A percentile compares a stretch with the other conserved stretches of the same genome.
phyloP scores from a whole-genome alignment of 2,113 vertebrate species.

The Polypterus bichir region DNA sequence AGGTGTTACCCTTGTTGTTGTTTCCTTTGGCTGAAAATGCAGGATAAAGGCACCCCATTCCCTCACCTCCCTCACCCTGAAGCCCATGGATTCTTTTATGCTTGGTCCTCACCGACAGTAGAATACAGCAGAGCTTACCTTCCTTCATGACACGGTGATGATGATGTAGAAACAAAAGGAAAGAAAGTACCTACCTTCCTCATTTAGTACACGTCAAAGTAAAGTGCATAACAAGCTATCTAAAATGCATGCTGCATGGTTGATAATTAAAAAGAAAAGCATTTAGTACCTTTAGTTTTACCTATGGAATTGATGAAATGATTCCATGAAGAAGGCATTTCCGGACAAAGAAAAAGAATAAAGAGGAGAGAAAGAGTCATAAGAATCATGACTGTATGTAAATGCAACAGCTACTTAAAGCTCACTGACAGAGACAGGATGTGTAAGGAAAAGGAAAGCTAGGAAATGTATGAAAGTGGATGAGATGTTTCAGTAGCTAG shows the following conservation, averaged over 20 bases:
- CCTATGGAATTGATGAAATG: constrained; percentile 96
- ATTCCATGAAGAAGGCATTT: constrained; percentile 93
- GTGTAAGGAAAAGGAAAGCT: constrained; percentile 21
- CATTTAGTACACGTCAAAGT: constrained; percentile 23
- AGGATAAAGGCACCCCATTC: constrained; percentile 14
- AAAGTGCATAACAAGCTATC: constrained; percentile 8
- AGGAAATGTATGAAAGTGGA: neutral
- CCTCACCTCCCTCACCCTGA: too few relatives aligned
- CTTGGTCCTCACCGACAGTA: constrained; percentile 15
- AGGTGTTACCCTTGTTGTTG: constrained; percentile 23
- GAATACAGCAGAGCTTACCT: constrained; percentile 23
- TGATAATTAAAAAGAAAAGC: constrained; percentile 45
- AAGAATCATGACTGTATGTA: constrained; percentile 63
- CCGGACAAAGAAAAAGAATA: constrained; percentile 71
- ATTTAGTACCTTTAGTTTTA: constrained; percentile 96
- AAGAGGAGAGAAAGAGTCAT: constrained; percentile 69
- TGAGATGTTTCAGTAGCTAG: neutral
- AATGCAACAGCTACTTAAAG: constrained; percentile 36
- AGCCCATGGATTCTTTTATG: constrained; percentile 27
- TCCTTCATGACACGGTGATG: constrained; percentile 17
- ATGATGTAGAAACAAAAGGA: constrained; percentile 15
- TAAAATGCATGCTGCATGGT: constrained; percentile 24
- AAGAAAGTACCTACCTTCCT: constrained; percentile 62
- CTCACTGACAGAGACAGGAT: constrained; percentile 45
- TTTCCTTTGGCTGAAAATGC: constrained; percentile 16